A percentile compares a stretch with the other conserved stretches of the same genome.
These are phyloP conservation scores for Lineus longissimus DNA, from an alignment of 1,140 invertebrate genomes.

Conservation along the genomic window DNA sequence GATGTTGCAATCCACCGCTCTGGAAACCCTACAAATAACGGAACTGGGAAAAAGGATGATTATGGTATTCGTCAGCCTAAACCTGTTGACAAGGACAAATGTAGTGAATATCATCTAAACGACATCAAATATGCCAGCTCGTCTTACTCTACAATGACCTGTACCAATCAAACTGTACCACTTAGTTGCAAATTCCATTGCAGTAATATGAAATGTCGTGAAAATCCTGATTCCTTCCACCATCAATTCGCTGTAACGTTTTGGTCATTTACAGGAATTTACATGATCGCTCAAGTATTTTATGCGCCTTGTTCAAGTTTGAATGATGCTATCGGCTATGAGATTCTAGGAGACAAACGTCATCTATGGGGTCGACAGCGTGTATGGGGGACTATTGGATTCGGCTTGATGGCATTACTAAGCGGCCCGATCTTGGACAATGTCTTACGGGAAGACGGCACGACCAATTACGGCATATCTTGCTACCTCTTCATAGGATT, in stretches of 20 bases:
- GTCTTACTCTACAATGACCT: not conserved
- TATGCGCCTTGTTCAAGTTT: slow-evolving; percentile 25
- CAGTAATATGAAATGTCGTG: not conserved
- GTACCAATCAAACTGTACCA: not conserved
- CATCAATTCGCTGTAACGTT: slow-evolving; percentile 17
- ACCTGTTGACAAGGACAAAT: not conserved
- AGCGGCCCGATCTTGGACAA: slow-evolving; percentile 40
- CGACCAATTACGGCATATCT: slow-evolving; percentile 24
- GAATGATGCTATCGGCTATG: slow-evolving; percentile 30
- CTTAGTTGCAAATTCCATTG: slow-evolving; percentile 6
- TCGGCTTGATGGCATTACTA: slow-evolving; percentile 30
- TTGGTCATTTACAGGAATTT: slow-evolving; percentile 29
- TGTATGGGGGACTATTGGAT: slow-evolving; percentile 49
- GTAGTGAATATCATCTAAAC: not conserved
- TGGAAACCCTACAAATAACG: too few relatives aligned
- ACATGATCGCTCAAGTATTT: slow-evolving; percentile 21
- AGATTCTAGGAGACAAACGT: slow-evolving; percentile 23
- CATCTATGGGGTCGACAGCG: slow-evolving; percentile 72
- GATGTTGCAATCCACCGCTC: too few relatives aligned
- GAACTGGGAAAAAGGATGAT: too few relatives aligned
- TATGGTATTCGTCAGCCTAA: too few relatives aligned
- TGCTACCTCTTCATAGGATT: slow-evolving; percentile 38
- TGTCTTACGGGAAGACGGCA: slow-evolving; percentile 12
- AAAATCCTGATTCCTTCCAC: not conserved
- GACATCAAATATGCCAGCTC: not conserved